phyloP scores from a whole-genome alignment of 2,113 vertebrate genomes.

The Mobula hypostoma region DNA sequence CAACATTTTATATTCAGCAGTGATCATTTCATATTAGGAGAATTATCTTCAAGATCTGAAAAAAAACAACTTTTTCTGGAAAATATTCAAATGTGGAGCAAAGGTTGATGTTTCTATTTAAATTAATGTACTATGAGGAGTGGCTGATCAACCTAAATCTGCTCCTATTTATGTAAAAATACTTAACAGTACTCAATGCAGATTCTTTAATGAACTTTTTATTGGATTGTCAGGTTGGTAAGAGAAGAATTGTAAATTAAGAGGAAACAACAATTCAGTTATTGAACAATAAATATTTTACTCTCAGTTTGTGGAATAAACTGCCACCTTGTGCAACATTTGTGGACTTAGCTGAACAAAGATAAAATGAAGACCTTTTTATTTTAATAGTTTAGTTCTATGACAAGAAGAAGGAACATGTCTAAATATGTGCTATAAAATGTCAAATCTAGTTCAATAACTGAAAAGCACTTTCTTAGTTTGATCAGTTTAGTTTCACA shows the following conservation, averaged over 20 bases:
- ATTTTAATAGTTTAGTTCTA: background rate
- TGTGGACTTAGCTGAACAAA: background rate
- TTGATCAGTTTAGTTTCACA: background rate
- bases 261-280: background rate
- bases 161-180: background rate
- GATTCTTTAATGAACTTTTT: background rate
- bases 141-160: background rate
- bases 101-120: background rate
- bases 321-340: slow-evolving; percentile 1
- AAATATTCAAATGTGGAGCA: background rate
- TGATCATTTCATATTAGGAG: background rate
- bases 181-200: background rate
- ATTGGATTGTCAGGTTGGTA: background rate
- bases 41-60: background rate
- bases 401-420: background rate
- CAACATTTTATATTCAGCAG: background rate
- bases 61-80: background rate
- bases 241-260: background rate
- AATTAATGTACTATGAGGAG: background rate
- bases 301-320: background rate
- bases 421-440: background rate
- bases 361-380: background rate
- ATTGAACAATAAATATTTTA: slow-evolving; percentile 12
- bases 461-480: background rate
- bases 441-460: background rate